Evolutionary conservation across 1,140 invertebrate genomes (phyloP), one percentile per base, ranked within the genome.

Genomic region (Ylistrum balloti): DNA sequence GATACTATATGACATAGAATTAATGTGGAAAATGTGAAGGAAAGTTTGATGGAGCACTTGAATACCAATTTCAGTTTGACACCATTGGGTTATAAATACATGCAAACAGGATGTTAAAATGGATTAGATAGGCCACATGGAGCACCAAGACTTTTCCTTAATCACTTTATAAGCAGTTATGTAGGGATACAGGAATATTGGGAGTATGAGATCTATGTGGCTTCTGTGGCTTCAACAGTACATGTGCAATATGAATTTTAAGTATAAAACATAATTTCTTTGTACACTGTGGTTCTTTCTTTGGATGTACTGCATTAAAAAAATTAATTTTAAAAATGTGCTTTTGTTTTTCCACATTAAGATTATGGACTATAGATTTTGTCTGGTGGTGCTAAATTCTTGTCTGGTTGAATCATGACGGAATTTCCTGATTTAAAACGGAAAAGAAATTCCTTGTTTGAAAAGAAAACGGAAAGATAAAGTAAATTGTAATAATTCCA

Each of bases 331-430:
- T 74, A 17, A 74, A 74, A 22, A 74, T 11, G 1, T 17, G 41
- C 41, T 45, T 74, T 74, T 17, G 56, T 74, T 28, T 74, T 74
- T 74, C 28, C n/a, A 28, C 56, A 74, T 74, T n/a, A 28, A 74
- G 56, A 74, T 28, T 28, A 74, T 74, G 56, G n/a, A 74, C 28
- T 74, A 28, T 74, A 74, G 56, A 28, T n/a, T 28, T 74, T 74
- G 56, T 74, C n/a, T 5, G n/a, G 56, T 74, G 56, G 56, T 74
- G 56, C 56, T 74, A n/a, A 74, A 74, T 74, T 74, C 56, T 74
- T 45, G 22, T 74, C 56, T 74, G 56, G 56, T 28, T 74, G n/a
- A 74, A 74, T 74, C 56, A n/a, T 74, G 56, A 74, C 28, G 56
- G 5, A 74, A 74, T 74, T 74, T 74, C 17, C 56, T n/a, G 28